Base-by-base conservation (phyloP, 2,888 invertebrate species). In the Ypsolopha sequella region DNA sequence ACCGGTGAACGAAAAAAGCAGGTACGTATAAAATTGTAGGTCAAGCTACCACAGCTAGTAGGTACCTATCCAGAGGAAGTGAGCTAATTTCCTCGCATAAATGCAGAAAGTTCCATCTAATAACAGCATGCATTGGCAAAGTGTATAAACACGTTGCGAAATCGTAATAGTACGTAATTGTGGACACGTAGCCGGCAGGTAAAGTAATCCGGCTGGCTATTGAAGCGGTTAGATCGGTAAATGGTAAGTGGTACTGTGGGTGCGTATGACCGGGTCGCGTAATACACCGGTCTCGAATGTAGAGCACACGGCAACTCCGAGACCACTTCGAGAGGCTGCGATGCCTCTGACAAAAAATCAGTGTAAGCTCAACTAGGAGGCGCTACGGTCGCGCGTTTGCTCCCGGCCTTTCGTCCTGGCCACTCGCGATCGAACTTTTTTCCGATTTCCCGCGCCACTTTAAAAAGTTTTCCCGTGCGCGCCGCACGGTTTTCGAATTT, bases 281-380 rank as follows among this genome's bases (percentile, higher is more conserved):
- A 71, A 79, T 79, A 77, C 82, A 82, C 84, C 79, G 81, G 82
- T 80, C 79, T 69, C 76, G 76, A 81, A 85, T 85, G 80, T 86
- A 69, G 85, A 85, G 84, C 85, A 84, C 63, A 72, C 73, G 65
- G 68, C 66, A 62, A 58, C 24, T 24, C 24, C 4, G 24, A 24
- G 24, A 24, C 24, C 24, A 24, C 24, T 24, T 61, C 63, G 58
- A 69, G 70, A 43, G 43, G 43, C 75, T 69, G 73, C 80, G 79
- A 84, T 85, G 85, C 82, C 85, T 85, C 69, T 79, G 57, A 77
- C 81, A 80, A 84, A 85, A 84, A 86, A 84, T 84, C 85, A 86
- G 85, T 86, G 80, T 85, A 82, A 81, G 80, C 76, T 81, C 73
- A 63, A 78, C 76, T 73, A 72, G 59, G 73, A 68, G 66, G 70